These are phyloP conservation scores for Phocoena sinus DNA, from an alignment of 2,113 vertebrate genomes.

Conservation along the genomic window DNA sequence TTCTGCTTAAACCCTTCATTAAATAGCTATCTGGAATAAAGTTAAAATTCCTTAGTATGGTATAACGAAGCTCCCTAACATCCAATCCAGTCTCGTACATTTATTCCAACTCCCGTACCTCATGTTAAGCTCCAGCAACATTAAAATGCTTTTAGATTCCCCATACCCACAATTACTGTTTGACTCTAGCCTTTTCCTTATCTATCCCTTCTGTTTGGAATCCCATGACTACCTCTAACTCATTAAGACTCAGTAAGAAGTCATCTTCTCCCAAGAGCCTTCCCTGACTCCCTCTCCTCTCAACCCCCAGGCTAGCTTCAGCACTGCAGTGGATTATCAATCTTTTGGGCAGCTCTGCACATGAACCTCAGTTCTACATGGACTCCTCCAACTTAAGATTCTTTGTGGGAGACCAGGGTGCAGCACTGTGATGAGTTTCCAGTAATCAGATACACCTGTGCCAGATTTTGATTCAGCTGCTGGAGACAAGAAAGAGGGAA, in stretches of 20 bases:
- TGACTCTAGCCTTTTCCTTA: not conserved
- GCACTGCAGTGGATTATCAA: not conserved
- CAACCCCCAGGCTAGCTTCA: not conserved
- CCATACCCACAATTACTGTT: not conserved
- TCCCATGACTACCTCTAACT: not conserved
- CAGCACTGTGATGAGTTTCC: not conserved
- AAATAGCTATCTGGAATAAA: not conserved
- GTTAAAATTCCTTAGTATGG: not conserved
- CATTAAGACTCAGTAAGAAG: not conserved
- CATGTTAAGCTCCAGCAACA: not conserved
- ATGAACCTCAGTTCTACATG: not conserved
- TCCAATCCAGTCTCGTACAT: not conserved
- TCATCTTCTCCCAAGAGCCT: not conserved
- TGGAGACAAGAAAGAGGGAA: not conserved
- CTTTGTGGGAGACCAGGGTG: not conserved
- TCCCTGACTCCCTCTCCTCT: not conserved
- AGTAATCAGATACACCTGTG: not conserved
- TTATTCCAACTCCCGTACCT: not conserved
- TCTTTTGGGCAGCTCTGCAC: not conserved
- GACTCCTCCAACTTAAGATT: not conserved
- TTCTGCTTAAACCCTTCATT: not conserved
- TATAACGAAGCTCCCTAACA: not conserved
- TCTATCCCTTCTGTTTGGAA: not conserved
- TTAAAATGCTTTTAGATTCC: not conserved
- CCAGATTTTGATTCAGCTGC: not conserved